phyloP scores from a whole-genome alignment of 2,113 vertebrate genomes.

The Cavia porcellus region DNA sequence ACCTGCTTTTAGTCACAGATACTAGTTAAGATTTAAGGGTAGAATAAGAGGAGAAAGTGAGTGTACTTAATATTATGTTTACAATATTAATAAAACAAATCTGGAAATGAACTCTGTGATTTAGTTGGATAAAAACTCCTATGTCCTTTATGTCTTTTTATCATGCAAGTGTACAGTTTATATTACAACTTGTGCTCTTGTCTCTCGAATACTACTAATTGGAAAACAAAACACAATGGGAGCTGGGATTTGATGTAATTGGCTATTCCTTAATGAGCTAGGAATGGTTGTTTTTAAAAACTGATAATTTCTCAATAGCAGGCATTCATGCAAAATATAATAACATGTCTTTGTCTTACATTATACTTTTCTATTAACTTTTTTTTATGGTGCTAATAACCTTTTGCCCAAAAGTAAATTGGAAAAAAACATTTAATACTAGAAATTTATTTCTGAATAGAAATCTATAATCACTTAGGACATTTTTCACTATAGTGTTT shows the following conservation, averaged over 20 bases:
- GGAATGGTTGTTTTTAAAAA: conserved; percentile 85
- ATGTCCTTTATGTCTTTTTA: conserved; percentile 70
- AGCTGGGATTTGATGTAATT: conserved; percentile 85
- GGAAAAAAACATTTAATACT: conserved; percentile 59
- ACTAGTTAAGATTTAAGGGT: conserved; percentile 45
- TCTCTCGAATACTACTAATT: conserved; percentile 84
- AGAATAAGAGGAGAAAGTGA: not conserved
- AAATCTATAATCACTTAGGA: conserved; percentile 40
- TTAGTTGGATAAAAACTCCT: conserved; percentile 57
- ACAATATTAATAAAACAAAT: conserved; percentile 20
- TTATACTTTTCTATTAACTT: conserved; percentile 82
- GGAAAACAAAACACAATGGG: conserved; percentile 84
- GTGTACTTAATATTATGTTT: not conserved
- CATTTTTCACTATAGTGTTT: conserved; percentile 38
- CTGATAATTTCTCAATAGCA: conserved; percentile 84
- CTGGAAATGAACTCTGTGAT: conserved; percentile 20
- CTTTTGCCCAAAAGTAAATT: conserved; percentile 72
- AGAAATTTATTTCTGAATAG: conserved; percentile 67
- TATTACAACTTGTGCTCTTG: conserved; percentile 79
- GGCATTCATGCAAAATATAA: conserved; percentile 83
- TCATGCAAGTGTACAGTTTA: conserved; percentile 69
- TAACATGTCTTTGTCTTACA: conserved; percentile 78
- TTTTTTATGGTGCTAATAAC: conserved; percentile 69
- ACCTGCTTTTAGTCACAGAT: not conserved
- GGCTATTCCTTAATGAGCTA: conserved; percentile 81